phyloP scores from a whole-genome alignment of 2,888 invertebrate genomes.

The Agrotis exclamationis region DNA sequence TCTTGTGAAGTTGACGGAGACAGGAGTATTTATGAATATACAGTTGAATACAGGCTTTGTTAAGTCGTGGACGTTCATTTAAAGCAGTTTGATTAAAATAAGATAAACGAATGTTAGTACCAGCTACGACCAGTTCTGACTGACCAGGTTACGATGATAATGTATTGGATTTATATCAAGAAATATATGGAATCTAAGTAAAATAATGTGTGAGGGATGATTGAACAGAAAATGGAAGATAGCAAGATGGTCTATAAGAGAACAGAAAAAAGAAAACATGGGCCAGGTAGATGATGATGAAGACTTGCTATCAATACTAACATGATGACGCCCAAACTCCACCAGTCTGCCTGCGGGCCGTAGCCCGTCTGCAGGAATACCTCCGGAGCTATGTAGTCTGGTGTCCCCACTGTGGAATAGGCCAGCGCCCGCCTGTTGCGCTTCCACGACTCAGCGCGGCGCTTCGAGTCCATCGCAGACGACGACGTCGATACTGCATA shows the following conservation, averaged over 20 bases:
- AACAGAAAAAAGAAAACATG: not conserved
- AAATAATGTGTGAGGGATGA: not conserved
- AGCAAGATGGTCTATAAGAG: not conserved
- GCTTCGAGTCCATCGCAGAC: conserved; percentile 97
- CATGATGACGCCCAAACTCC: conserved; percentile 99
- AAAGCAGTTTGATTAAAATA: too few species aligned
- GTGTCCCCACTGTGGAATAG: conserved; percentile 98
- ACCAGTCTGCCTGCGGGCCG: conserved; percentile 99
- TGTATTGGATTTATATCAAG: too few species aligned
- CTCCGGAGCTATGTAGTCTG: conserved; percentile 99
- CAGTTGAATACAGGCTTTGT: not conserved
- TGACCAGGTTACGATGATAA: too few species aligned
- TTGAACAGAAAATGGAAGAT: not conserved
- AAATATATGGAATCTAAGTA: too few species aligned
- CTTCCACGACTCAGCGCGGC: conserved; percentile 99
- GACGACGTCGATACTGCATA: conserved; percentile 86
- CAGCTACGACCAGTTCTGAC: conserved; percentile 1
- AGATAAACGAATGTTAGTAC: conserved; percentile 1
- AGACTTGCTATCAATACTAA: conserved; percentile 81
- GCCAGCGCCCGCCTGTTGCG: conserved; percentile 98
- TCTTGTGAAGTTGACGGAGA: not conserved
- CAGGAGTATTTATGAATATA: not conserved
- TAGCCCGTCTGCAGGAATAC: conserved; percentile 99
- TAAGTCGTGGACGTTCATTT: not conserved
- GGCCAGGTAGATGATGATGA: not conserved